Conservation (phyloP, 2,113 vertebrate species). For the Turdus rufiventris region DNA sequence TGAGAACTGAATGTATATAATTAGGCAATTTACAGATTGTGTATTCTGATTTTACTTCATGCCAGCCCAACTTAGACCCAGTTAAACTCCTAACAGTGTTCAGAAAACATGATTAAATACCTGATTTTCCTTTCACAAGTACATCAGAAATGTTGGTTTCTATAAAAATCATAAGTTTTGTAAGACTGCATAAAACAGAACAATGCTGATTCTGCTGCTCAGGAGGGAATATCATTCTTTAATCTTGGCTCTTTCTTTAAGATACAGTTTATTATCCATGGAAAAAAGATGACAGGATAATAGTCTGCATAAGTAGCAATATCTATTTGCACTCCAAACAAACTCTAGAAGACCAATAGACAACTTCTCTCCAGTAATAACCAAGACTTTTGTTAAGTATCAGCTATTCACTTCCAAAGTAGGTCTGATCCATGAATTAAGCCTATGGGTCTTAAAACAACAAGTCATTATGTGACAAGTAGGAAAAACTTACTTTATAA, state of each 20-base stretch:
- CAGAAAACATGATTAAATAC: background rate
- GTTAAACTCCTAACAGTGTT: background rate
- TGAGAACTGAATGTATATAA: background rate
- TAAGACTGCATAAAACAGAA: background rate
- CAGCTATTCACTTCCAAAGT: background rate
- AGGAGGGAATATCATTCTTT: background rate
- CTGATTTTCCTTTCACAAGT: background rate
- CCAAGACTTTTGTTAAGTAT: background rate
- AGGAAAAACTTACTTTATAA: background rate
- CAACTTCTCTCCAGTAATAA: background rate
- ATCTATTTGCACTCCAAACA: background rate
- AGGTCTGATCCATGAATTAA: background rate
- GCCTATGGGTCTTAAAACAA: background rate
- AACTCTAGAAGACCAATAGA: background rate
- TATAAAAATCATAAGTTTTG: background rate
- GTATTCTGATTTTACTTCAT: background rate
- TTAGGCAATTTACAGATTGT: rapidly evolving
- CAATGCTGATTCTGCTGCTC: background rate
- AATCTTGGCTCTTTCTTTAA: background rate
- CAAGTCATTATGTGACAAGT: background rate
- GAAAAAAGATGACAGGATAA: background rate
- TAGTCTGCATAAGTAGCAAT: background rate
- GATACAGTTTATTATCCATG: background rate
- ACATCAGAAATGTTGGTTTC: background rate
- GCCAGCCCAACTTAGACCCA: background rate